Evolutionary conservation across 2,888 invertebrate species (phyloP).

Genomic region (Plagiodera versicolora): DNA sequence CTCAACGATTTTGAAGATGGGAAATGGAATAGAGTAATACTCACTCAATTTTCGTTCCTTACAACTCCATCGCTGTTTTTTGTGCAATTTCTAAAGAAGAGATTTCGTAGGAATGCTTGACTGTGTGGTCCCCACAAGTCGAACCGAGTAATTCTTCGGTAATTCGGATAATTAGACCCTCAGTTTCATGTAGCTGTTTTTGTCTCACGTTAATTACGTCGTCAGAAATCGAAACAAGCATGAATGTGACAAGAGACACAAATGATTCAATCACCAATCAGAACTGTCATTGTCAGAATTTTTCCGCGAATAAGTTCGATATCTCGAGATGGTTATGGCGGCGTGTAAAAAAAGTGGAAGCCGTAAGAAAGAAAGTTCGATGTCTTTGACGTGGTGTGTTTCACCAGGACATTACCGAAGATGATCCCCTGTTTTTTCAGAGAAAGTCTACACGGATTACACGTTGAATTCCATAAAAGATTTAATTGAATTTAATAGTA

Average conservation of each 20-base stretch:
- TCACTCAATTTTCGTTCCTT: too few species aligned
- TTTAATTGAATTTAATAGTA: background rate
- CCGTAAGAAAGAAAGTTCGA: slow-evolving; percentile 12
- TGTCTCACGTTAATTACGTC: background rate
- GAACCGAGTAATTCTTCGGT: background rate
- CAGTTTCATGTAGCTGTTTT: background rate
- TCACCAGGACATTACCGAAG: slow-evolving; percentile 17
- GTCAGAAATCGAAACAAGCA: background rate
- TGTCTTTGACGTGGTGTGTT: slow-evolving; percentile 15
- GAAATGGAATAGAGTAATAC: too few species aligned
- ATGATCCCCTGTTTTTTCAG: background rate
- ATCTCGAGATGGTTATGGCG: too few species aligned
- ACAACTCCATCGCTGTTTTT: background rate
- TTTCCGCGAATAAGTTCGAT: too few species aligned
- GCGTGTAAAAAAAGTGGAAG: slow-evolving; percentile 12
- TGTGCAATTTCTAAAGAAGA: background rate
- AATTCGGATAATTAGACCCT: background rate
- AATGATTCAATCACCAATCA: background rate
- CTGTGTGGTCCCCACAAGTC: background rate
- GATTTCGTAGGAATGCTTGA: background rate
- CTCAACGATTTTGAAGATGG: too few species aligned
- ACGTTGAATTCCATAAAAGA: background rate
- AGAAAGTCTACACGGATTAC: background rate
- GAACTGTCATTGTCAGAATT: too few species aligned
- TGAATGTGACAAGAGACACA: too few species aligned